Base-by-base conservation (phyloP, 1,140 invertebrate species). In the Drosophila nigrodunni region DNA sequence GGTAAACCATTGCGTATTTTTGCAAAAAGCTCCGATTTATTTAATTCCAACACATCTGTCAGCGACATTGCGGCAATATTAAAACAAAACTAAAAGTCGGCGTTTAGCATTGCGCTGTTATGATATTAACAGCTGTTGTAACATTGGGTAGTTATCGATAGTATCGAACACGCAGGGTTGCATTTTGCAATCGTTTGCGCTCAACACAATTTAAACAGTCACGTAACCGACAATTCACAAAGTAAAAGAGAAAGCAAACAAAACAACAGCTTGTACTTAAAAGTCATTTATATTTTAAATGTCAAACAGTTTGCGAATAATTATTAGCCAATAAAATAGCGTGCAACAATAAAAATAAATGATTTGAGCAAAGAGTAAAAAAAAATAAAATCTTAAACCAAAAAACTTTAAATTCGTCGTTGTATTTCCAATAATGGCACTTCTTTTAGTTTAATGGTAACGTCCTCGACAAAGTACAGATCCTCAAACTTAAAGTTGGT, bases 381-480 rank as follows among this genome's bases (percentile, higher is more conserved):
- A 30, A 30, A 30, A 30, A 30, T 30, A 30, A 30, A 30, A 25
- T 3, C 25, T 30, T 30, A 21, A 21, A 21, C 6, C 25, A 30
- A 30, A 30, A 30, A 30, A 30, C 25, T 30, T 30, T 30, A 46
- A 18, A 15, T 18, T 9, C 18, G 44, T 9, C 44, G 62, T 50
- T 83, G 43, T 1, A 83, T 4, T 64, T 80, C 44, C 37, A 91
- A n/a, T 11, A 77, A 55, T 7, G 89, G 89, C 43, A 73, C 77
- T 54, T 54, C 49, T 30, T 79, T 89, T 0, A 91, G 41, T 52
- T 91, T 91, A 13, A 91, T 70, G 1, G 89, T 91, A 41, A 91
- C 91, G 49, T 91, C 88, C 47, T 91, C 87, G 8, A 91, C 74
- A 54, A 89, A 91, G 44, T 76, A 70, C 35, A 91, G 78, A 73